Evolutionary conservation across 1,140 invertebrate species (phyloP), one percentile per base, ranked within the genome.

Genomic region (Chlorops oryzae): DNA sequence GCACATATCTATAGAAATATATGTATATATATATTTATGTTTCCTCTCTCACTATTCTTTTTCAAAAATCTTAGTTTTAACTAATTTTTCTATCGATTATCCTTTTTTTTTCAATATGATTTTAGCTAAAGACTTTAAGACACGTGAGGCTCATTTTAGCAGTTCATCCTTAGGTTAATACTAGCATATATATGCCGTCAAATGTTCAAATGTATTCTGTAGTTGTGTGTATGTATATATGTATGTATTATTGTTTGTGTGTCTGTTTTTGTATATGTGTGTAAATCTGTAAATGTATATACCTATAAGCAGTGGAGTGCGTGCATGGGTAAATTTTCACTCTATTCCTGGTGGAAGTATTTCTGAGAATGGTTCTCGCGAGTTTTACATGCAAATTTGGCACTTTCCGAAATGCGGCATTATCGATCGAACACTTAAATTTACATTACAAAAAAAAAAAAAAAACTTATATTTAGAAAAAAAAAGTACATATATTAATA

Each of bases 141-240:
- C 65, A 68, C 65, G 65, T 65, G 59, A 68, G 65, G 65, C 65
- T 66, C 59, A 56, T 65, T 63, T 61, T 68, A 62, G 65, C 65
- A 58, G 63, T 64, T 60, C 59, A 59, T 39, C 18, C 18, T 9
- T 38, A 38, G 18, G 59, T 57, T 56, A 43, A 40, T 51, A 43
- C 46, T 55, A 39, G 49, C 28, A 38, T 51, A 44, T 35, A 9
- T 6, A 37, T 34, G 40, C 28, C 56, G 54, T 40, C 49, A 48
- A 41, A 27, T 21, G 39, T 28, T 34, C 23, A 47, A 39, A 42
- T 54, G 28, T n/a, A 5, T 32, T 28, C n/a, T 23, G 12, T 27
- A 20, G 45, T 18, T 42, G 34, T 35, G 25, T 34, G 23, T 49
- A 10, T 34, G 20, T 17, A 35, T 51, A 12, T 48, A 48, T 51